A percentile compares a stretch with the other conserved stretches of the same genome.
These are phyloP conservation scores for Arctocebus calabarensis DNA, from an alignment of 2,797 vertebrate species.

Conservation along the genomic window DNA sequence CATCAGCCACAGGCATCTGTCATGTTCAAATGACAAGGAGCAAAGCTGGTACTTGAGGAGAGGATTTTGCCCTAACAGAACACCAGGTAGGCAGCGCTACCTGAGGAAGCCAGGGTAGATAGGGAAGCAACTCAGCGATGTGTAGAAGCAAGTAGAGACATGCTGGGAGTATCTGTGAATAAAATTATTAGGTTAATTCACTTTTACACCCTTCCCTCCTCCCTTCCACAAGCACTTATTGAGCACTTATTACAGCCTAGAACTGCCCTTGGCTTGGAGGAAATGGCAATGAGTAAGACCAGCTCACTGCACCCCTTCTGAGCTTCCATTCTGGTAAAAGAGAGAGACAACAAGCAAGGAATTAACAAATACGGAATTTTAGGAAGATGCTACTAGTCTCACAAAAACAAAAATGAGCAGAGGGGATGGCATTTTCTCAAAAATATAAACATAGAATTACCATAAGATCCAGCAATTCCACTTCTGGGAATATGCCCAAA, in stretches of 20 bases:
- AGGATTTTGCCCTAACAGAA: not conserved
- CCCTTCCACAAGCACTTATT: not conserved
- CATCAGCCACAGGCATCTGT: not conserved
- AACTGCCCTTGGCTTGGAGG: not conserved
- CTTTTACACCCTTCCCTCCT: not conserved
- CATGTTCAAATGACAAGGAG: not conserved
- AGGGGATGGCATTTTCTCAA: not conserved
- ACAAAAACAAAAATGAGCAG: not conserved
- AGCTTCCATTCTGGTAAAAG: not conserved
- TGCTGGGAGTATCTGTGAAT: not conserved
- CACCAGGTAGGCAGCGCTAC: not conserved
- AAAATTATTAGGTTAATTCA: not conserved
- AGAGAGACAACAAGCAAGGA: not conserved
- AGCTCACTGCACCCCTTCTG: not conserved
- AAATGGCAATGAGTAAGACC: not conserved
- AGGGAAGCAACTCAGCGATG: not conserved
- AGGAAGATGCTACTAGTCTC: not conserved
- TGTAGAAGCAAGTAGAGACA: not conserved
- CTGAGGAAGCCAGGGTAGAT: not conserved
- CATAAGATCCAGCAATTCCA: not conserved
- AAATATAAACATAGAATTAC: not conserved
- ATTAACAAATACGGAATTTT: conserved; percentile 14
- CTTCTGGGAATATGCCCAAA: not conserved
- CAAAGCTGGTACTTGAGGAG: not conserved
- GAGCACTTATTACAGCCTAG: not conserved